A percentile compares a stretch with the other conserved stretches of the same genome.
These are phyloP conservation scores for Troides helena DNA, from an alignment of 2,888 invertebrate species.

Conservation along the genomic window DNA sequence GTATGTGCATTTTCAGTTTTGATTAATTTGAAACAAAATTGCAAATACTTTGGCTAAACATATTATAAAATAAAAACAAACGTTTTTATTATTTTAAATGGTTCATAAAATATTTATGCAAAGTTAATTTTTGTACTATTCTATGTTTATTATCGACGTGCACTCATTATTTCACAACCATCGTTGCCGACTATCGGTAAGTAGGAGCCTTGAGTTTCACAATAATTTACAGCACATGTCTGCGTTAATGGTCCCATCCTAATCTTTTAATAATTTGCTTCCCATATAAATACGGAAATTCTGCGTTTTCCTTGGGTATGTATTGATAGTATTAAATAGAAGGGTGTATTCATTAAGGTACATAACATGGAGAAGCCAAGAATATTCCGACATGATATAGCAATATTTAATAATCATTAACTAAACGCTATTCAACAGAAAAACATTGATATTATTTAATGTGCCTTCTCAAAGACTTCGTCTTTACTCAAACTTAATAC, in stretches of 20 bases:
- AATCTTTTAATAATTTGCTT: slow-evolving; percentile 21
- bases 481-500: too few relatives aligned
- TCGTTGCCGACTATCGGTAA: slow-evolving; percentile 32
- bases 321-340: too few relatives aligned
- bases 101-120: background rate
- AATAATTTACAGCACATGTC: slow-evolving; percentile 37
- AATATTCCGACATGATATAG: background rate
- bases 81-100: too few relatives aligned
- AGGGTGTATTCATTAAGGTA: background rate
- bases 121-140: slow-evolving; percentile 1
- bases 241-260: slow-evolving; percentile 31
- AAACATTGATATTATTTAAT: background rate
- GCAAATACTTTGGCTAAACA: too few relatives aligned
- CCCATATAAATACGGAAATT: background rate
- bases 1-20: too few relatives aligned
- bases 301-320: background rate
- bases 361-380: background rate
- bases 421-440: background rate
- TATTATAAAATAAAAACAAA: too few relatives aligned
- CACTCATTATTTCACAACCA: slow-evolving; percentile 28
- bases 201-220: slow-evolving; percentile 41
- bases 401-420: background rate
- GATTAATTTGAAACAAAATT: too few relatives aligned
- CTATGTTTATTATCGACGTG: slow-evolving; percentile 16
- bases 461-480: too few relatives aligned